Base-by-base conservation (phyloP, 1,140 invertebrate species). In the Aricia agestis region DNA sequence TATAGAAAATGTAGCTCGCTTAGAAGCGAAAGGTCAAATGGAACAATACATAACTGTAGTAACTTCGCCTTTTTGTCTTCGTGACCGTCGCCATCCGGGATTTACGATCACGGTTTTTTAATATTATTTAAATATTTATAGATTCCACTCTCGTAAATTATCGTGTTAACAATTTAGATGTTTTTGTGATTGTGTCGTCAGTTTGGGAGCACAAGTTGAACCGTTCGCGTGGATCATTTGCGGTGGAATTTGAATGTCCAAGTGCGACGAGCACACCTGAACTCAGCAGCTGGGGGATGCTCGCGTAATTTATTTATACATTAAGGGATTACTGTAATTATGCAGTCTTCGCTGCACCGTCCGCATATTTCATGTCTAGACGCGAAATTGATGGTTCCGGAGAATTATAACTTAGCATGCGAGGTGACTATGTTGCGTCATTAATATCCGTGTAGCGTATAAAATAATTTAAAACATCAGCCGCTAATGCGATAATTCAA, bases 291-390 rank as follows among this genome's bases (percentile, higher is more conserved):
- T 63, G 59, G 17, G 71, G 74, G 75, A 67, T 75, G 74, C 73
- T 36, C 2, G 73, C 75, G 71, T 75, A 76, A 78, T 76, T 78
- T 79, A 79, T 79, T 68, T 72, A 68, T 71, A 75, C 78, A 77
- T 79, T 74, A 79, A 72, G 74, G 72, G 78, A 79, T 79, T 79
- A 77, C 67, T 72, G 76, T 77, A 77, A 79, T 79, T 77, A 79
- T 73, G 69, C 75, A 74, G 68, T 42, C 74, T 74, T 71, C 70
- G 74, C 71, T 72, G 65, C 59, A 72, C 25, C 68, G 69, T 66
- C 69, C 71, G 73, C 76, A 78, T 69, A 74, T 75, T 72, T 77
- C 78, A 70, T 71, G 74, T n/a, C 68, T 67, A 65, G 69, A 75
- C 78, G 72, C 73, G 66, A 72, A 73, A 76, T 52, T 72, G 68